Base-by-base conservation (phyloP, 2,888 invertebrate genomes). In the Temnothorax ravouxi region DNA sequence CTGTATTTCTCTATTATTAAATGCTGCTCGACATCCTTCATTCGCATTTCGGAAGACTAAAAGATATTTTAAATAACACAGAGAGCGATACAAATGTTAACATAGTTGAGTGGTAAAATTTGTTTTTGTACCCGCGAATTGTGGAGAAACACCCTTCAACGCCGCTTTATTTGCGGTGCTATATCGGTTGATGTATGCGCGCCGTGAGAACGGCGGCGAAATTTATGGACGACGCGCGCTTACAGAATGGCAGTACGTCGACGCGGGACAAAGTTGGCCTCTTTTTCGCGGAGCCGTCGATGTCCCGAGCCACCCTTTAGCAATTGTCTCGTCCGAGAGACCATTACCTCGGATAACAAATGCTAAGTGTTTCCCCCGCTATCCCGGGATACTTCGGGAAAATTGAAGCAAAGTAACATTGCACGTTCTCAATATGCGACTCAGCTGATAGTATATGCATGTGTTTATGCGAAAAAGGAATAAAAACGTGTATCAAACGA, bases 331-430 rank as follows among this genome's bases (percentile, higher is more conserved):
- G 89, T 82, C 85, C 83, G 88, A 86, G 81, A 75, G 88, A 85
- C 87, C 87, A 85, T 91, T 92, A 88, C 88, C 88, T 85, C 81
- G 79, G 88, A 86, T 88, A 92, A 91, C 89, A 88, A 92, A 90
- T 91, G 90, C 88, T 90, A 92, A 92, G 91, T 89, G 91, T 91
- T 91, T 89, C 86, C 86, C 71, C 84, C 84, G 88, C 90, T 91
- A 88, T 88, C 87, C 87, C 87, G 79, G 85, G 66, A 88, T 82
- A 86, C 83, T 88, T 81, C 84, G 67, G 67, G 87, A 85, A 89
- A 91, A 87, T 89, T 88, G 86, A 88, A 86, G 84, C 77, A 86
- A 83, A 85, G 83, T 61, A 81, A 69, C 82, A 59, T 62, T 81
- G 67, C 77, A 41, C 67, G 84, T 84, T 83, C 72, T 59, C 77